These are phyloP conservation scores for Ciconia stormi DNA, from an alignment of 2,113 vertebrate species.

Conservation along the genomic window DNA sequence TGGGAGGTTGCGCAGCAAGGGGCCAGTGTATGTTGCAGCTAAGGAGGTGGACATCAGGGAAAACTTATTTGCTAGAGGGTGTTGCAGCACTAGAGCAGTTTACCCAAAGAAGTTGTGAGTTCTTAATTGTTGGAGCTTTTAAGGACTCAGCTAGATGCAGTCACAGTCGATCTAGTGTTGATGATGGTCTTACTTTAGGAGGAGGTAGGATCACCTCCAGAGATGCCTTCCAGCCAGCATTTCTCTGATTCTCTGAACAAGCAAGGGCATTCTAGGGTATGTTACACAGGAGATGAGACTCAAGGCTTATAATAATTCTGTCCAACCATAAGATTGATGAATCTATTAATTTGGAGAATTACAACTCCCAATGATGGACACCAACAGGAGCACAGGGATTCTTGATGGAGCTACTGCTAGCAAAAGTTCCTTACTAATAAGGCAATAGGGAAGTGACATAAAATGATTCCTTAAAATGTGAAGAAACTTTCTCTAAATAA, in stretches of 20 bases:
- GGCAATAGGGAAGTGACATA: not conserved
- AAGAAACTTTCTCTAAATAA: not conserved
- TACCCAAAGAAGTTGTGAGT: not conserved
- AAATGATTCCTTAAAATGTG: not conserved
- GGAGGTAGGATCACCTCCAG: not conserved
- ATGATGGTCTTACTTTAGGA: not conserved
- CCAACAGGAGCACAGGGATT: not conserved
- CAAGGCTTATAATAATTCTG: not conserved
- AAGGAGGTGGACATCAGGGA: not conserved
- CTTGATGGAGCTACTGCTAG: not conserved
- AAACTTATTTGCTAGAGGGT: not conserved
- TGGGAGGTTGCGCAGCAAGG: not conserved
- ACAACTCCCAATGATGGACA: not conserved
- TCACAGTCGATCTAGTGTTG: fast-evolving
- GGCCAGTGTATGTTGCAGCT: not conserved
- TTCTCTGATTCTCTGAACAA: not conserved
- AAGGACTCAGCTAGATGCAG: not conserved
- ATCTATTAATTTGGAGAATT: not conserved
- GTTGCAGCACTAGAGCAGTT: not conserved
- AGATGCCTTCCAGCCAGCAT: not conserved
- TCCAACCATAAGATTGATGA: not conserved
- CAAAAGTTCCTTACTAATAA: not conserved
- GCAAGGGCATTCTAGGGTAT: not conserved
- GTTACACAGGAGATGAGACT: not conserved
- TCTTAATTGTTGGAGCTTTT: not conserved